Evolutionary conservation across 2,797 vertebrate genomes (phyloP), one percentile per base, ranked within the genome.

Genomic region (Lacerta viridis): DNA sequence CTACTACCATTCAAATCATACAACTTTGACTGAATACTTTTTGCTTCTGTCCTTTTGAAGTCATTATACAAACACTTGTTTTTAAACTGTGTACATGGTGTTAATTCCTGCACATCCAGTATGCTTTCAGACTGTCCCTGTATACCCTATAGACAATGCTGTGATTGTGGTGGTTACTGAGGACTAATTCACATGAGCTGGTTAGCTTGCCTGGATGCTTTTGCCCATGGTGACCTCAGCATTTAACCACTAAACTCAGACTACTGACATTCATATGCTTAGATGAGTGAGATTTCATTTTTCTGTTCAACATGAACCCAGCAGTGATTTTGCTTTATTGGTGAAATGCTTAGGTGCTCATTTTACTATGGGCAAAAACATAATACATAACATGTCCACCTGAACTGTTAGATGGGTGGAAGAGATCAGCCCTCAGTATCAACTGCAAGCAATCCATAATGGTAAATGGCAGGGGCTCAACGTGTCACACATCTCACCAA

Each of bases 221-320:
- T 79, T 80, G 3, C n/a, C 43, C 69, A 43, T 64, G 29, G 9
- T 75, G 39, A 80, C 15, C 23, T 66, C 61, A 71, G 36, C 17
- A 3, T 8, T 66, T 36, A 41, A 69, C 29, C 15, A 72, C 36
- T 50, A 23, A 46, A 9, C 68, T 89, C 55, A 50, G 76, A 29
- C 50, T 29, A 15, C 36, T 41, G 68, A 2, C 15, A 41, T 43
- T 29, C 18, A 80, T 59, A 8, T 33, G 25, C 33, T 72, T 61
- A 72, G 46, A 4, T 81, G 71, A 72, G 0, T 77, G 27, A 43
- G 7, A 29, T 61, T 84, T 64, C 25, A 43, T 15, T 74, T 29
- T 85, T 85, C 59, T 85, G 36, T 39, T 85, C 25, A 43, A 33
- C 20, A 17, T 76, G 61, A 72, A 80, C 41, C 36, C 61, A 68